These are phyloP conservation scores for Carpatolechia fugitivella DNA, from an alignment of 2,888 invertebrate genomes.

Conservation along the genomic window DNA sequence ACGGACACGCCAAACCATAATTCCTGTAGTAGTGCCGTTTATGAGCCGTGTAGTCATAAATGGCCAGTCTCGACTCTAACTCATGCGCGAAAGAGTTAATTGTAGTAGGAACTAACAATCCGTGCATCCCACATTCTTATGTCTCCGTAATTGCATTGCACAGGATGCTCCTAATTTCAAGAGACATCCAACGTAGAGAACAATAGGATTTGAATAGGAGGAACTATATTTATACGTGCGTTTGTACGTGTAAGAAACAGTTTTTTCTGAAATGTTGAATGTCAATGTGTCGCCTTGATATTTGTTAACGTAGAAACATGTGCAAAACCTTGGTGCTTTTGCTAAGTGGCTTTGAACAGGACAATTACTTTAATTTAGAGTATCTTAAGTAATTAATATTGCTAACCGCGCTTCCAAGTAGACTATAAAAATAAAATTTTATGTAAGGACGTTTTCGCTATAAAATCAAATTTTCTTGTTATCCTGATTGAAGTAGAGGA, in stretches of 20 bases:
- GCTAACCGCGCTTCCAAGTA: too few species aligned
- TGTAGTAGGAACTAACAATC: neutral
- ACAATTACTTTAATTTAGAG: too few species aligned
- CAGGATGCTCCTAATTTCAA: conserved; percentile 24
- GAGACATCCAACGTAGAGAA: conserved; percentile 16
- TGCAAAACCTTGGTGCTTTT: too few species aligned
- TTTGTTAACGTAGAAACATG: too few species aligned
- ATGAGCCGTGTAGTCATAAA: neutral
- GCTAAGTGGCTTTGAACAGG: too few species aligned
- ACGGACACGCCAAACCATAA: neutral
- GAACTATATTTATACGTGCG: conserved; percentile 8
- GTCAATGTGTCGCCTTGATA: too few species aligned
- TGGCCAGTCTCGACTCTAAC: neutral
- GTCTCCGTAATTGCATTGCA: conserved; percentile 16
- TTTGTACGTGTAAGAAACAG: neutral
- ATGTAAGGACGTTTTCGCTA: too few species aligned
- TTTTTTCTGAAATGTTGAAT: too few species aligned
- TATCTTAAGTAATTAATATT: too few species aligned
- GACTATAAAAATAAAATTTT: too few species aligned
- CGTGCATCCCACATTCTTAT: conserved; percentile 15
- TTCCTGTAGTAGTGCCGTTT: conserved; percentile 2
- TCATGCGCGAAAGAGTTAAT: neutral
- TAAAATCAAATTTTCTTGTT: too few species aligned
- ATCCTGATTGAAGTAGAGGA: neutral
- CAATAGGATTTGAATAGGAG: conserved; percentile 13